Base-by-base conservation (phyloP, 2,113 vertebrate genomes). In the Eira barbara region DNA sequence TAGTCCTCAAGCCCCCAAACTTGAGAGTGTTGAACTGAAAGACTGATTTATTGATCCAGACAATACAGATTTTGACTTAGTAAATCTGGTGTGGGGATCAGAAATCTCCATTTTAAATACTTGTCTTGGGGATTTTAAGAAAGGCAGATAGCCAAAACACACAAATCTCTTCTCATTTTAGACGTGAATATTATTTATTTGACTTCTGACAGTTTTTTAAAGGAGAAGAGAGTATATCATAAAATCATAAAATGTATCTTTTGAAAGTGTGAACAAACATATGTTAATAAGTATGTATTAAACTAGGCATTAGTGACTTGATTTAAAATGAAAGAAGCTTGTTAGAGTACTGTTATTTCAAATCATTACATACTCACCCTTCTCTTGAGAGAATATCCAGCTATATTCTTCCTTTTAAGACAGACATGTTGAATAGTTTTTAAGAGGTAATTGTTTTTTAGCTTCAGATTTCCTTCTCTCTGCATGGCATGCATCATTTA, bases 401-500 rank as follows among this genome's bases (percentile, higher is more conserved):
- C 31, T 95, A 4, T 88, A 27, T 42, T 49, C 39, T 23, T 3
- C 12, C 23, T n/a, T 78, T 93, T 2, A 78, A 74, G 71, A 65
- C 15, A 71, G 25, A 73, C 85, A 73, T 57, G 39, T 47, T 87
- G 73, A 91, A 52, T 89, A 79, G 76, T 83, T 86, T 67, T 89
- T 91, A 79, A 94, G 65, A 95, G 15, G 23, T 80, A 20, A n/a
- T 78, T 93, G 59, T 67, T 84, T 73, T 97, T 84, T 42, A 93
- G 67, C 49, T 71, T 84, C 57, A 89, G 23, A 73, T 95, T 95
- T 97, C 45, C 79, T 93, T 96, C 73, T 74, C 0, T 96, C n/a
- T 73, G 6, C 17, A 45, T 86, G n/a, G 25, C 34, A 45, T 80
- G 23, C 14, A 82, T 93, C 76, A 67, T 95, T 96, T 29, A 87